These are phyloP conservation scores for Mactromeris polynyma DNA, from an alignment of 2,888 invertebrate genomes.

Conservation along the genomic window DNA sequence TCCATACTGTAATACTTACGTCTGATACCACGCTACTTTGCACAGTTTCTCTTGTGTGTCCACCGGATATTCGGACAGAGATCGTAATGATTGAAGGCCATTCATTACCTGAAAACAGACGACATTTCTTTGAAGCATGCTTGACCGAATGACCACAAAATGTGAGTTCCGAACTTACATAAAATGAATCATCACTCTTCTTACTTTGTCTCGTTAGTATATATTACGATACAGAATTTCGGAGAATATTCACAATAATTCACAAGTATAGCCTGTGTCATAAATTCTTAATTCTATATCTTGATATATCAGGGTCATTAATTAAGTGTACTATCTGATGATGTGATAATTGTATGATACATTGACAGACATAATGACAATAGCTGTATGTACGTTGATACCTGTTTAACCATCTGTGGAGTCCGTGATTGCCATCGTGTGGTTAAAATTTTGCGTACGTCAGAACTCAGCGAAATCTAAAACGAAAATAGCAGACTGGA, in stretches of 20 bases:
- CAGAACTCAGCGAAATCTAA: slow-evolving; percentile 78
- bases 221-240: too few species aligned
- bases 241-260: too few species aligned
- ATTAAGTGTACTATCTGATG: too few species aligned
- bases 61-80: slow-evolving; percentile 84
- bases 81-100: slow-evolving; percentile 82
- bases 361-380: too few species aligned
- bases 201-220: too few species aligned
- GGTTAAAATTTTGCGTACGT: slow-evolving; percentile 78
- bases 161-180: too few species aligned
- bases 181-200: too few species aligned
- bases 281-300: too few species aligned
- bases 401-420: slow-evolving; percentile 81
- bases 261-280: too few species aligned
- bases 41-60: slow-evolving; percentile 84
- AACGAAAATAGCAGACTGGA: not conserved
- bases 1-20: slow-evolving; percentile 72
- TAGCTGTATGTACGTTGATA: slow-evolving; percentile 25
- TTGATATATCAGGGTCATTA: too few species aligned
- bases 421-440: slow-evolving; percentile 74
- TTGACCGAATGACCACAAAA: too few species aligned
- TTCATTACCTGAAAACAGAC: slow-evolving; percentile 76
- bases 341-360: too few species aligned
- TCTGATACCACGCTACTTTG: slow-evolving; percentile 84
- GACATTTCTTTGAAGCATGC: not conserved